These are phyloP conservation scores for Silurus aristotelis DNA, from an alignment of 2,797 vertebrate genomes.

Conservation along the genomic window DNA sequence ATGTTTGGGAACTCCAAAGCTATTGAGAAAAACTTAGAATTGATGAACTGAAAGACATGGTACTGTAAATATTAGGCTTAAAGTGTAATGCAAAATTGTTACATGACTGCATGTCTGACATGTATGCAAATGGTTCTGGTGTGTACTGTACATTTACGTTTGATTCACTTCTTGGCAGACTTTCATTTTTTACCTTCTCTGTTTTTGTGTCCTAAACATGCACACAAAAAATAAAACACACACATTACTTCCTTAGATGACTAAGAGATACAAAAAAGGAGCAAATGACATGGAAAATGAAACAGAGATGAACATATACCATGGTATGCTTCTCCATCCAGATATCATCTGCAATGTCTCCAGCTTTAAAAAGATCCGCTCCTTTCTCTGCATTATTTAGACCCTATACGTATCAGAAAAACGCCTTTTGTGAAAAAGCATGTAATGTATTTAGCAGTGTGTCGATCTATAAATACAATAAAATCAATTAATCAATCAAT, in stretches of 20 bases:
- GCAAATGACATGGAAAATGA: not conserved
- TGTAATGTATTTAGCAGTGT: not conserved
- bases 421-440: not conserved
- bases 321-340: slow-evolving; percentile 27
- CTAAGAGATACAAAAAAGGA: not conserved
- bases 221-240: not conserved
- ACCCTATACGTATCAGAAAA: slow-evolving; percentile 7
- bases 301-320: slow-evolving; percentile 7
- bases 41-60: not conserved
- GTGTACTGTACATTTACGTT: slow-evolving; percentile 55
- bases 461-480: not conserved
- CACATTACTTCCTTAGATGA: not conserved
- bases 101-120: not conserved
- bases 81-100: not conserved
- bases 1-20: not conserved
- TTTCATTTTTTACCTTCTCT: slow-evolving; percentile 51
- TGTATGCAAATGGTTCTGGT: not conserved
- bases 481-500: not conserved
- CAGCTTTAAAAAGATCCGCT: slow-evolving; percentile 36
- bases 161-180: slow-evolving; percentile 34
- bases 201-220: slow-evolving; percentile 58
- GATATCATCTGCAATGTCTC: slow-evolving; percentile 1
- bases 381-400: slow-evolving; percentile 9
- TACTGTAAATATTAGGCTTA: not conserved
- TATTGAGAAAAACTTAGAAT: not conserved